A percentile compares a stretch with the other conserved stretches of the same genome.
phyloP scores from a whole-genome alignment of 2,888 invertebrate species.

The Clepsis dumicolana region DNA sequence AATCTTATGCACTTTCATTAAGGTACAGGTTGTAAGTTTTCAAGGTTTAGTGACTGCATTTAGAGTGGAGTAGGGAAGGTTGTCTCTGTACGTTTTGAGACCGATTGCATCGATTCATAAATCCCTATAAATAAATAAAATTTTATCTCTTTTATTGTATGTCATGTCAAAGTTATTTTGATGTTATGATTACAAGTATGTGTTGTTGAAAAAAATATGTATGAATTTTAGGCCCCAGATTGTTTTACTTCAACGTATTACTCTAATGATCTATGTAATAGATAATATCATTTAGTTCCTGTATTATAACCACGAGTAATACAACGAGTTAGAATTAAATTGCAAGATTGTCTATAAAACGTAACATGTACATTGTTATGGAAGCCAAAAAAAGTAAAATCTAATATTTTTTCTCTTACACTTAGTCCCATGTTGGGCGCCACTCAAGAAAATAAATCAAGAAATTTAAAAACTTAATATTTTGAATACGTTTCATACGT shows the following conservation, averaged over 20 bases:
- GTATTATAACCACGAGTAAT: no score
- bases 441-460: background rate
- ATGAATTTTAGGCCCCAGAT: no score
- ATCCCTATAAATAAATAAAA: background rate
- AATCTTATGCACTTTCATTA: background rate
- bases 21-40: background rate
- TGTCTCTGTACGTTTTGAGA: slow-evolving; percentile 14
- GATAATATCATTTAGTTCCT: no score
- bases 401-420: background rate
- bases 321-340: no score
- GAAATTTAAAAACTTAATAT: no score
- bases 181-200: background rate
- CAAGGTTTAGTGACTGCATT: background rate
- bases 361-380: background rate
- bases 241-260: no score
- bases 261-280: no score
- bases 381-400: background rate
- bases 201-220: background rate
- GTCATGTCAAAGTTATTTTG: background rate
- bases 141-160: background rate
- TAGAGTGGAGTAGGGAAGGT: background rate
- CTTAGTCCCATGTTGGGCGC: slow-evolving; percentile 2
- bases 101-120: slow-evolving; percentile 19
- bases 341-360: no score
- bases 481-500: no score